These are phyloP conservation scores for Gallinago solitaria DNA, from an alignment of 2,797 vertebrate species.

Conservation along the genomic window DNA sequence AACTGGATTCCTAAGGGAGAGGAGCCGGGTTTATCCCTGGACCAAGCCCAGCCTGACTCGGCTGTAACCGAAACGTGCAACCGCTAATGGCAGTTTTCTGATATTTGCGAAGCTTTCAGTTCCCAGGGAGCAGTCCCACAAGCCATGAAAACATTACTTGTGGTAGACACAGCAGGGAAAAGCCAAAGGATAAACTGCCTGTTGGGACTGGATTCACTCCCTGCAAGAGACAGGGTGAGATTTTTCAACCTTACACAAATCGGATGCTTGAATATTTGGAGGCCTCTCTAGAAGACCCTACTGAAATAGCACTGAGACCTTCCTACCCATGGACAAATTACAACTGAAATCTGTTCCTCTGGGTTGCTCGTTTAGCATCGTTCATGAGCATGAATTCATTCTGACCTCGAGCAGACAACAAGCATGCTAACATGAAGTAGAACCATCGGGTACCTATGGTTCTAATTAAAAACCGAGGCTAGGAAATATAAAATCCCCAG, in stretches of 20 bases:
- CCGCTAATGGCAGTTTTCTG: not conserved
- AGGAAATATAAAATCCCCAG: not conserved
- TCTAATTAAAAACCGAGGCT: not conserved
- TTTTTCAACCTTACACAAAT: not conserved
- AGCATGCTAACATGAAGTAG: not conserved
- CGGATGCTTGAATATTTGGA: not conserved
- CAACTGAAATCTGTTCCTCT: not conserved
- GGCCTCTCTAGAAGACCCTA: not conserved
- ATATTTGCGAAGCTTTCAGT: not conserved
- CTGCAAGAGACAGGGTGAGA: not conserved
- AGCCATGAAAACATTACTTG: not conserved
- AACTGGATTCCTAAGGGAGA: not conserved
- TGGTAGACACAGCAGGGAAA: not conserved
- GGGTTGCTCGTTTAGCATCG: not conserved
- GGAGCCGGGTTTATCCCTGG: not conserved
- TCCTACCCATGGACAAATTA: not conserved
- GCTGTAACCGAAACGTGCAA: accelerated
- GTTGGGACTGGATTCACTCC: not conserved
- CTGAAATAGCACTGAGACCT: not conserved
- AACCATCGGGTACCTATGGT: not conserved
- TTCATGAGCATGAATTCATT: not conserved
- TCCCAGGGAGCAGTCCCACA: not conserved
- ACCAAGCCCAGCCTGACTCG: not conserved
- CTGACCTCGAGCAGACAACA: not conserved
- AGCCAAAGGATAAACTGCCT: not conserved